Base-by-base conservation (phyloP, 2,797 vertebrate genomes). In the Gymnothorax reevesii region DNA sequence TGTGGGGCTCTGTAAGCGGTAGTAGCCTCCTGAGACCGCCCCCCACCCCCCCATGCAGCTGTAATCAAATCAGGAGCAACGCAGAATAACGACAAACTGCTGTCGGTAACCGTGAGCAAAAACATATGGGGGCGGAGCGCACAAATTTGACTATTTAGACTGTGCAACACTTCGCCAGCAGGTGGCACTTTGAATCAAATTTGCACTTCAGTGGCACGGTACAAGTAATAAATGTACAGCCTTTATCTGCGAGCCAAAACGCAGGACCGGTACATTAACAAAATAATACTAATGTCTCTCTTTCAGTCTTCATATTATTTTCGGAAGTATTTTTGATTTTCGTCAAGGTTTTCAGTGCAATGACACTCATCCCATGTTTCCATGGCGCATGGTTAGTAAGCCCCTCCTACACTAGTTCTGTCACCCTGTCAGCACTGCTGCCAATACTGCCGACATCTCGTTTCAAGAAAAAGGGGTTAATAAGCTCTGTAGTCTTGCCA, bases 391-490 rank as follows among this genome's bases (percentile, higher is more conserved):
- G 49, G 49, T 59, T 87, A 82, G 83, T 60, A 77, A 85, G 87
- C 62, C 33, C 54, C 52, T 85, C 60, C 15, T 60, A 33, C 25
- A n/a, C 84, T 55, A 15, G 10, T 13, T 13, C n/a, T n/a, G 57
- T 60, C 57, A 52, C 20, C 75, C 83, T 59, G 49, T 66, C 57
- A 66, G 60, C n/a, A 22, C 77, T 54, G 57, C 20, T 80, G 27
- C 4, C 22, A n/a, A 25, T 6, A 7, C 94, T 92, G 91, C 93
- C 92, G 86, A 90, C 73, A 92, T 92, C 92, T 94, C 90, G 92
- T 92, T 94, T 93, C 91, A 94, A 96, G 95, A 95, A 94, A 95
- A 97, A 95, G 96, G 94, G 93, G 93, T 96, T 96, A 96, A 97
- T 95, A 95, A 95, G 94, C 94, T 95, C 93, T 95, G 94, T 94